phyloP scores from a whole-genome alignment of 2,113 vertebrate genomes.

The Lontra canadensis region DNA sequence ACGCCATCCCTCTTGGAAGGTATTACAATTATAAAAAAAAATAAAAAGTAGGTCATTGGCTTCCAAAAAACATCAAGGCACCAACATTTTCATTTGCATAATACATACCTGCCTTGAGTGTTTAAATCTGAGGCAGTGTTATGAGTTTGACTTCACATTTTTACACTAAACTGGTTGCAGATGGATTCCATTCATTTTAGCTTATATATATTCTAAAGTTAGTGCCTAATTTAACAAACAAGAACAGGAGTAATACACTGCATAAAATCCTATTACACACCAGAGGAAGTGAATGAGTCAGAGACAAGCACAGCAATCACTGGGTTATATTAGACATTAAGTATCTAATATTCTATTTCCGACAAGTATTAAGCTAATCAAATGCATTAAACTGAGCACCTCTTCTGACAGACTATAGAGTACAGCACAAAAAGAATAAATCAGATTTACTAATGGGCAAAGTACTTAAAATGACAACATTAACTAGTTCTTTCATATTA shows the following conservation, averaged over 20 bases:
- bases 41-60: neutral
- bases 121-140: neutral
- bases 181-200: conserved; percentile 1
- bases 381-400: conserved; percentile 28
- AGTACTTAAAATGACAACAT: conserved; percentile 31
- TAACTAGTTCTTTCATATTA: conserved; percentile 12
- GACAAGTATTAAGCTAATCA: conserved; percentile 61
- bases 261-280: conserved; percentile 34
- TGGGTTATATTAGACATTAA: conserved; percentile 4
- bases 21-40: neutral
- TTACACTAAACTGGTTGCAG: neutral
- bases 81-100: neutral
- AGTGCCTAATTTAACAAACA: conserved; percentile 31
- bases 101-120: neutral
- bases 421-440: conserved; percentile 25
- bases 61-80: conserved; percentile 14
- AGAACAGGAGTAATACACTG: conserved; percentile 6
- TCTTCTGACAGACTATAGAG: neutral
- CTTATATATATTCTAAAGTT: neutral
- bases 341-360: conserved; percentile 56
- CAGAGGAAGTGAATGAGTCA: conserved; percentile 47
- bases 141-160: conserved; percentile 19
- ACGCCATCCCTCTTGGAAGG: neutral
- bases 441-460: neutral
- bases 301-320: neutral